phyloP scores from a whole-genome alignment of 2,888 invertebrate genomes.

The Drosophila affinis region DNA sequence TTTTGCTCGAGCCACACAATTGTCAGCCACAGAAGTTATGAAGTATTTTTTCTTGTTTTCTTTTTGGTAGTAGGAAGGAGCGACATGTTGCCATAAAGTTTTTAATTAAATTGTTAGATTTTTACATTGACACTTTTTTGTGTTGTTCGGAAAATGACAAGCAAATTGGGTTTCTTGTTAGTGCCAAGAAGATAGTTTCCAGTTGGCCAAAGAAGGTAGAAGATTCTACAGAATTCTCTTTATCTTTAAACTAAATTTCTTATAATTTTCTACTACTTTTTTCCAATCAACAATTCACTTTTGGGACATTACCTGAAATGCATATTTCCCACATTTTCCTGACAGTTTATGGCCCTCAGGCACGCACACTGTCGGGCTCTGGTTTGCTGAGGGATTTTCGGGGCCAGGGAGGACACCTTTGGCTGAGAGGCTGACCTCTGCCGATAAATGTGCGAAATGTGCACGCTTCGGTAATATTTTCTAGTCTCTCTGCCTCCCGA shows the following conservation, averaged over 20 bases:
- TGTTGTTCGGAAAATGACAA: slow-evolving; percentile 33
- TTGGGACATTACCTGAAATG: neutral
- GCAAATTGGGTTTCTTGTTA: slow-evolving; percentile 35
- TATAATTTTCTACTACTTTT: neutral
- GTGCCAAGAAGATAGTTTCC: neutral
- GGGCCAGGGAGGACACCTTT: slow-evolving; percentile 4
- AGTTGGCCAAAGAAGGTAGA: neutral
- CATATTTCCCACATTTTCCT: slow-evolving; percentile 17
- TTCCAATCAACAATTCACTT: neutral
- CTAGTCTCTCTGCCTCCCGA: neutral
- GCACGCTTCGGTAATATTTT: slow-evolving; percentile 49
- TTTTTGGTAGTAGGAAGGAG: slow-evolving; percentile 1
- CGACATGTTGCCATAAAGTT: slow-evolving; percentile 75
- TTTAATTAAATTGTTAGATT: slow-evolving; percentile 75
- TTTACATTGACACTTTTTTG: slow-evolving; percentile 44
- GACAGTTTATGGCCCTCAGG: slow-evolving; percentile 16
- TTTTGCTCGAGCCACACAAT: slow-evolving; percentile 61
- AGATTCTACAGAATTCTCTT: neutral
- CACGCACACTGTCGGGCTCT: slow-evolving; percentile 23
- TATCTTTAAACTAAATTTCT: too few relatives aligned
- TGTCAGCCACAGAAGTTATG: slow-evolving; percentile 72
- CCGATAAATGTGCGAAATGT: slow-evolving; percentile 51
- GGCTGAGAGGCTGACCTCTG: slow-evolving; percentile 30
- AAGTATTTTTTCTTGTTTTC: slow-evolving; percentile 57
- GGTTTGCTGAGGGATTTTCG: slow-evolving; percentile 2